Base-by-base conservation (phyloP, 2,797 vertebrate species). In the Chelon auratus region DNA sequence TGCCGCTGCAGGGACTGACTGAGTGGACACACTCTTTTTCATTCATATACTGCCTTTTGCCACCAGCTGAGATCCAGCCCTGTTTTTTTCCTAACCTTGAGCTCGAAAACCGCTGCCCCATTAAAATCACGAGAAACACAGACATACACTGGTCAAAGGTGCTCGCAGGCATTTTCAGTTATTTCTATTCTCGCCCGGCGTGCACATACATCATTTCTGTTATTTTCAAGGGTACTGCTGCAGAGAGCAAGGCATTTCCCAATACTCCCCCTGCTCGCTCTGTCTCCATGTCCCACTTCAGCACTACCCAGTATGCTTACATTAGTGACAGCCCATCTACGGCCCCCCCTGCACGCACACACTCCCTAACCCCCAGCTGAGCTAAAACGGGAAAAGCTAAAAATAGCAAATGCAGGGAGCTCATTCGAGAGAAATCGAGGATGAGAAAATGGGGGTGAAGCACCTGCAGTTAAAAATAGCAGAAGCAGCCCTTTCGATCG, bases 321-420 rank as follows among this genome's bases (percentile, higher is more conserved):
- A 43, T 77, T 71, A 81, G 81, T 63, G 77, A 77, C 77, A 85
- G 62, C 66, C 70, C 71, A 82, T 67, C 64, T 50, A 76, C 72
- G 73, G 71, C 45, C 40, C 61, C 48, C 48, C 9, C 42, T 14
- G 17, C 68, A 68, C 37, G 45, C 57, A 53, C 61, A 69, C 62
- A 36, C 36, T 72, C 67, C 80, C 76, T 17, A 71, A 30, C 68
- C 64, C 76, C 78, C 59, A n/a, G 67, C 58, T 51, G 72, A 82
- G 86, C 84, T 89, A 88, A 91, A 93, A 90, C 17, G 3, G 84
- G 81, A 89, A 84, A 75, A 71, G 82, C 91, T 92, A 91, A 91
- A 91, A 87, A 92, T 92, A 93, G 92, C 24, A 70, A 70, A 63
- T 2, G 50, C 82, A 72, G 77, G 20, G 43, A 53, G 87, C 77